phyloP scores from a whole-genome alignment of 2,888 invertebrate genomes.

The Netelia melanura region DNA sequence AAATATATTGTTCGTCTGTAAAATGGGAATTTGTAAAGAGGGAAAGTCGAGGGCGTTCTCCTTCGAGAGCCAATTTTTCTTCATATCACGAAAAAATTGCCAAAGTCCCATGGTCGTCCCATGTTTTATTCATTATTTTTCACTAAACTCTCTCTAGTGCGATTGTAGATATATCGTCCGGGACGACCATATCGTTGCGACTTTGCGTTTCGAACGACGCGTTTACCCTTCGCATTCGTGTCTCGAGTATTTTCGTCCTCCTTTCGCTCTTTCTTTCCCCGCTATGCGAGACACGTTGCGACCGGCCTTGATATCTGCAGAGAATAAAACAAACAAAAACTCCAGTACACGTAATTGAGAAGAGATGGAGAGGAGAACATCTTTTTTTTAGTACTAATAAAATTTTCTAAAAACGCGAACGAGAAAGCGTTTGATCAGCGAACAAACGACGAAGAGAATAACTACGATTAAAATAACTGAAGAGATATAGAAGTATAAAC shows the following conservation, averaged over 20 bases:
- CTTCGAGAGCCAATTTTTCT: not conserved
- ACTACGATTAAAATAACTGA: constrained; percentile 40
- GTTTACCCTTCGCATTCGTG: not conserved
- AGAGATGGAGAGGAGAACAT: not conserved
- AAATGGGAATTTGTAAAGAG: constrained; percentile 15
- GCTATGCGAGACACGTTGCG: constrained; percentile 36
- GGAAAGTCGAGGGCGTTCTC: constrained; percentile 3
- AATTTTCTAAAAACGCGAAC: constrained; percentile 41
- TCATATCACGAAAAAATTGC: not conserved
- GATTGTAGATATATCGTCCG: constrained; percentile 9
- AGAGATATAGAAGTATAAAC: constrained; percentile 45
- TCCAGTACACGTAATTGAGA: constrained; percentile 42
- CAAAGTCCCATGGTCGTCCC: not conserved
- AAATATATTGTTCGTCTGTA: constrained; percentile 31
- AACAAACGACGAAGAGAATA: constrained; percentile 32
- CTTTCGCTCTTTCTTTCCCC: constrained; percentile 33
- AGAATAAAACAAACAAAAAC: not conserved
- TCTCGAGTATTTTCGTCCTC: constrained; percentile 19
- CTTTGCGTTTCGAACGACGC: not conserved
- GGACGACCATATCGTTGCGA: not conserved
- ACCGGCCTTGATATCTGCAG: constrained; percentile 60
- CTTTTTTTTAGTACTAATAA: constrained; percentile 17
- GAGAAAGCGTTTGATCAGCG: constrained; percentile 28
- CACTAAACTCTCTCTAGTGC: not conserved
- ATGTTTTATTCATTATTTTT: not conserved